A percentile compares a stretch with the other conserved stretches of the same genome.
Conservation (phyloP, 2,797 vertebrate genomes). For the Chelidonichthys spinosus region DNA sequence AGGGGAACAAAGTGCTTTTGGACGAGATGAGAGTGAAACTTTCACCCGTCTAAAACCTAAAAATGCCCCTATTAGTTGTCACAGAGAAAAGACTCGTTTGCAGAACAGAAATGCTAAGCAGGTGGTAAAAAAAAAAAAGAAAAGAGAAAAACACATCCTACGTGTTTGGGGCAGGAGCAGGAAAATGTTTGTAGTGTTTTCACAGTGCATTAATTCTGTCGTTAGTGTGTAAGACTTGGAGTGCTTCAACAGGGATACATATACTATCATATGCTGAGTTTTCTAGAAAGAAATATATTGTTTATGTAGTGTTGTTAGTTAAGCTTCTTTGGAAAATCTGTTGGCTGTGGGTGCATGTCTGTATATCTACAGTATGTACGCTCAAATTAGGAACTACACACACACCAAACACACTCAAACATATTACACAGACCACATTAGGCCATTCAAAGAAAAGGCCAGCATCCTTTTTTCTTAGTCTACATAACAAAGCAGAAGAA, state of each 20-base stretch:
- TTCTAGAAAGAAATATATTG: constrained; percentile 35
- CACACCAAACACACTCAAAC: constrained; percentile 72
- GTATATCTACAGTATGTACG: constrained; percentile 71
- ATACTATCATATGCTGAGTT: constrained; percentile 59
- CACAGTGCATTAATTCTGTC: constrained; percentile 80
- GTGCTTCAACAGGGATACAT: constrained; percentile 71
- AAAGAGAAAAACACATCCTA: constrained; percentile 20
- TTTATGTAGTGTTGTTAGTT: constrained; percentile 68
- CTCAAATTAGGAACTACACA: constrained; percentile 69
- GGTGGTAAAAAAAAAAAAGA: constrained; percentile 19
- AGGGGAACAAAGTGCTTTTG: constrained; percentile 88
- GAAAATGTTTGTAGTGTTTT: constrained; percentile 57
- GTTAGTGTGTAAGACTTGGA: constrained; percentile 68
- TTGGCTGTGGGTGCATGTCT: constrained; percentile 72
- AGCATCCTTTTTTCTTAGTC: constrained; percentile 61
- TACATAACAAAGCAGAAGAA: constrained; percentile 74
- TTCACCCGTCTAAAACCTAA: constrained; percentile 61
- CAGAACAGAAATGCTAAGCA: constrained; percentile 46
- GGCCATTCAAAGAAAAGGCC: constrained; percentile 63
- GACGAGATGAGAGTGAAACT: constrained; percentile 83
- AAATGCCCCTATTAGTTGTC: constrained; percentile 41
- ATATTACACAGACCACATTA: constrained; percentile 71
- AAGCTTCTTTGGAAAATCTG: constrained; percentile 84
- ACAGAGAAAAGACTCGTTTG: constrained; percentile 51
- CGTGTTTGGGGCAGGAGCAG: constrained; percentile 42